phyloP scores from a whole-genome alignment of 2,797 vertebrate species.

The Amphiprion clarkii region DNA sequence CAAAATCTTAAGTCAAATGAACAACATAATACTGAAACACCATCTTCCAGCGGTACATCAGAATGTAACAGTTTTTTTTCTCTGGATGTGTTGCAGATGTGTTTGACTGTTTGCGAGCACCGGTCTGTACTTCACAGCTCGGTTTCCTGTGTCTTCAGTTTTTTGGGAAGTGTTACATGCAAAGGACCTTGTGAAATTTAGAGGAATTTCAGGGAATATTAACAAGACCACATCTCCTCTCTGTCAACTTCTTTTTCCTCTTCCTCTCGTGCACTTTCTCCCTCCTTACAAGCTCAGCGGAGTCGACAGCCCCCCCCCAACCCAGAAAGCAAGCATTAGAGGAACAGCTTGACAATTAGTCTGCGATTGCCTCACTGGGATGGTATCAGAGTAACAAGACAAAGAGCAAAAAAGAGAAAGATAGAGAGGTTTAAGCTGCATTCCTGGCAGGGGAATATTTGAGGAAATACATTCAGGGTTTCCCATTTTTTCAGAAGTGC shows the following conservation, averaged over 20 bases:
- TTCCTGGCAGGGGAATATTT: conserved; percentile 40
- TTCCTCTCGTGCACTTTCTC: conserved; percentile 19
- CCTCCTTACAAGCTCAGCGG: conserved; percentile 47
- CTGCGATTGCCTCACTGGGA: conserved; percentile 56
- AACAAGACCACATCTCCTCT: conserved; percentile 29
- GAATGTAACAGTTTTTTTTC: conserved; percentile 19
- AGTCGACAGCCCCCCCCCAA: conserved; percentile 67
- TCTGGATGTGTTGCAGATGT: conserved; percentile 11
- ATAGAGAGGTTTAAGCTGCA: conserved; percentile 19
- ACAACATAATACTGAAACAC: conserved; percentile 26
- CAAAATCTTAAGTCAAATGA: conserved; percentile 14
- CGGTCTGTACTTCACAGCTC: neutral
- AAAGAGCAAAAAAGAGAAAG: conserved; percentile 30
- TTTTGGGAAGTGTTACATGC: conserved; percentile 12
- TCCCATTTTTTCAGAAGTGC: conserved; percentile 3
- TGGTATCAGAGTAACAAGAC: conserved; percentile 44
- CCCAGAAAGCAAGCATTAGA: conserved; percentile 72
- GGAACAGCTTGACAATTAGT: conserved; percentile 71
- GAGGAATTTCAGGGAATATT: conserved; percentile 42
- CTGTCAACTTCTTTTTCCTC: conserved; percentile 3
- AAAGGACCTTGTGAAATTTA: conserved; percentile 11
- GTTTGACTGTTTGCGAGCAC: conserved; percentile 11
- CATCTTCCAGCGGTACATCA: conserved; percentile 16
- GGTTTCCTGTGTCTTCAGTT: conserved; percentile 9
- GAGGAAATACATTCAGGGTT: conserved; percentile 11